These are phyloP conservation scores for Kradibia gibbosae DNA, from an alignment of 1,140 invertebrate genomes.

Conservation along the genomic window DNA sequence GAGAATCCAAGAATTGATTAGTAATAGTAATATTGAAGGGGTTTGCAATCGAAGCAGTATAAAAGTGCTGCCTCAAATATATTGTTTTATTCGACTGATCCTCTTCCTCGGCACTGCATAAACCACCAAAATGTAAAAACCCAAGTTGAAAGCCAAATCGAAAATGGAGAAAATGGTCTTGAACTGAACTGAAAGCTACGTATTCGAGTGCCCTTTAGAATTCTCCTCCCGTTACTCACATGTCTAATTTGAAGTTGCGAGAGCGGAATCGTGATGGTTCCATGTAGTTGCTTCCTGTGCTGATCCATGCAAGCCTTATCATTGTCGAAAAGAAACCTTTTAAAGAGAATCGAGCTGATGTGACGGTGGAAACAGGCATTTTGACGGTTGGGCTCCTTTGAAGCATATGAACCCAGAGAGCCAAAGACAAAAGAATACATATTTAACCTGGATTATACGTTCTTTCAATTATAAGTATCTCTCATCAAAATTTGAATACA, in stretches of 20 bases:
- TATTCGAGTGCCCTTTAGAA: conserved; percentile 34
- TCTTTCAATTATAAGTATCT: neutral
- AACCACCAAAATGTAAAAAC: neutral
- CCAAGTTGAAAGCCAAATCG: neutral
- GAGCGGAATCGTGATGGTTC: conserved; percentile 34
- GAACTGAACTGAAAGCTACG: neutral
- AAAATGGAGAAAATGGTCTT: neutral
- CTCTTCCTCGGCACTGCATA: neutral
- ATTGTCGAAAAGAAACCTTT: neutral
- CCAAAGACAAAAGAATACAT: neutral
- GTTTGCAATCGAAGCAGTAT: too few species aligned
- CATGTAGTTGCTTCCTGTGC: neutral
- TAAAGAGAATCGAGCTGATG: neutral
- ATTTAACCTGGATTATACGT: neutral
- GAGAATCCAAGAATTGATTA: too few species aligned
- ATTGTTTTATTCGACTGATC: too few species aligned
- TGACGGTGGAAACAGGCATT: neutral
- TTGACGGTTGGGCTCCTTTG: neutral
- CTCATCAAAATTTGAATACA: too few species aligned
- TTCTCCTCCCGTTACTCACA: neutral
- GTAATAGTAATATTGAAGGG: too few species aligned
- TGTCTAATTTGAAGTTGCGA: conserved; percentile 19
- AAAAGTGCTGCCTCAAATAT: neutral
- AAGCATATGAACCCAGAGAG: neutral
- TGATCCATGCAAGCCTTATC: neutral